These are phyloP conservation scores for Epistrophe grossulariae DNA, from an alignment of 2,888 invertebrate genomes.

Conservation along the genomic window DNA sequence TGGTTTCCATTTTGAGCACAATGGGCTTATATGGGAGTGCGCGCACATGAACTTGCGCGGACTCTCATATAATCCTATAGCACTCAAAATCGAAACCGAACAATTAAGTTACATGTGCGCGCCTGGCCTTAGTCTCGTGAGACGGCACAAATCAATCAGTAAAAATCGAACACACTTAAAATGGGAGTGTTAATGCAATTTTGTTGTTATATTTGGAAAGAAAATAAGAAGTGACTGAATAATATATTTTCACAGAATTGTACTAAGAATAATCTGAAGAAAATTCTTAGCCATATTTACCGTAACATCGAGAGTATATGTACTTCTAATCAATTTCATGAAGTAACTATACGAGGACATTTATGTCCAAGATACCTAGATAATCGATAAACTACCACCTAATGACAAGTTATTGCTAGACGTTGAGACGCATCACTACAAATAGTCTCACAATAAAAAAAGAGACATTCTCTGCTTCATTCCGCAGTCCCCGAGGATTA, in stretches of 20 bases:
- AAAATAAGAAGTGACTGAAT: background rate
- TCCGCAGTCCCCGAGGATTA: constrained; percentile 47
- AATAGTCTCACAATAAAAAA: constrained; percentile 40
- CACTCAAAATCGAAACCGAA: too few relatives aligned
- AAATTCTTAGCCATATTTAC: constrained; percentile 1
- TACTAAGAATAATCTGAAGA: background rate
- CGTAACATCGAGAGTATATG: background rate
- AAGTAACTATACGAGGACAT: background rate
- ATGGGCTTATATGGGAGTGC: too few relatives aligned
- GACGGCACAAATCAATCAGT: too few relatives aligned
- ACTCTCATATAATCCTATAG: too few relatives aligned
- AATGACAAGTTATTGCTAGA: constrained; percentile 50
- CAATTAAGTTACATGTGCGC: too few relatives aligned
- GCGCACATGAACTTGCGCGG: too few relatives aligned
- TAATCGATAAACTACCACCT: constrained; percentile 28
- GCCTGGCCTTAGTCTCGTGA: too few relatives aligned
- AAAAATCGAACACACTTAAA: too few relatives aligned
- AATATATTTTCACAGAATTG: background rate
- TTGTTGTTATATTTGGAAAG: background rate
- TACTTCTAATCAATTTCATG: constrained; percentile 5
- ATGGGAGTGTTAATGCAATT: background rate
- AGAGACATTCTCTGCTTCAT: constrained; percentile 53
- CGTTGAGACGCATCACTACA: constrained; percentile 49
- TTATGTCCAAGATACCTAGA: constrained; percentile 23
- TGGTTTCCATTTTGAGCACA: too few relatives aligned